These are phyloP conservation scores for Spisula subtruncata DNA, from an alignment of 2,888 invertebrate species.

Conservation along the genomic window DNA sequence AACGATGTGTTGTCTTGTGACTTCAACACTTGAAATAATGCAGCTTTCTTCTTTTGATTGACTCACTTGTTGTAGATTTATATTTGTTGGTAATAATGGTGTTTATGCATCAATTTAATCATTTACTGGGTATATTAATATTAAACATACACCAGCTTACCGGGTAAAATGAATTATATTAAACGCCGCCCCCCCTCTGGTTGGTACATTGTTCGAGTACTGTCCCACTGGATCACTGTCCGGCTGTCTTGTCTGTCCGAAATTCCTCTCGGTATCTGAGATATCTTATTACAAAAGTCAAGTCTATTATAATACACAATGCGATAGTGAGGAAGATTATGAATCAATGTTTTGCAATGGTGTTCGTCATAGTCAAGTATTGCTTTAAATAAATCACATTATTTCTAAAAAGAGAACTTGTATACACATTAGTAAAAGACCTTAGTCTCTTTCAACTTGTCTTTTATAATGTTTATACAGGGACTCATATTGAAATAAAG, in stretches of 20 bases:
- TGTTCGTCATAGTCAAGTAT: background rate
- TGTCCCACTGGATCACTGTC: too few species aligned
- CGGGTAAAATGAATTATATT: too few species aligned
- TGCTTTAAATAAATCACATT: background rate
- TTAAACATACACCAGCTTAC: too few species aligned
- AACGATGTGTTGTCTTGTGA: constrained; percentile 2
- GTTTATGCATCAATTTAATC: background rate
- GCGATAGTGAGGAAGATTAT: background rate
- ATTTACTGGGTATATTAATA: background rate
- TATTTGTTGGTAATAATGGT: background rate
- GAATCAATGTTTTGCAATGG: background rate
- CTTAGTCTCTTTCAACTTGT: background rate
- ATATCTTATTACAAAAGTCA: too few species aligned
- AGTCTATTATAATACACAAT: constrained; percentile 9
- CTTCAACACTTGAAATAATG: background rate
- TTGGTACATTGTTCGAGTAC: too few species aligned
- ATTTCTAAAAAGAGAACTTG: background rate
- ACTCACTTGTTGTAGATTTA: background rate
- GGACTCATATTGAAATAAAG: constrained; percentile 8
- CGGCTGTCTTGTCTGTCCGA: too few species aligned
- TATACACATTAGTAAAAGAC: background rate
- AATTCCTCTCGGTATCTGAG: too few species aligned
- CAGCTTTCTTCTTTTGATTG: background rate
- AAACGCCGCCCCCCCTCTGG: too few species aligned
- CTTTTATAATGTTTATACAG: background rate